These are phyloP conservation scores for Parnassius glacialis DNA, from an alignment of 2,888 invertebrate species.

Conservation along the genomic window DNA sequence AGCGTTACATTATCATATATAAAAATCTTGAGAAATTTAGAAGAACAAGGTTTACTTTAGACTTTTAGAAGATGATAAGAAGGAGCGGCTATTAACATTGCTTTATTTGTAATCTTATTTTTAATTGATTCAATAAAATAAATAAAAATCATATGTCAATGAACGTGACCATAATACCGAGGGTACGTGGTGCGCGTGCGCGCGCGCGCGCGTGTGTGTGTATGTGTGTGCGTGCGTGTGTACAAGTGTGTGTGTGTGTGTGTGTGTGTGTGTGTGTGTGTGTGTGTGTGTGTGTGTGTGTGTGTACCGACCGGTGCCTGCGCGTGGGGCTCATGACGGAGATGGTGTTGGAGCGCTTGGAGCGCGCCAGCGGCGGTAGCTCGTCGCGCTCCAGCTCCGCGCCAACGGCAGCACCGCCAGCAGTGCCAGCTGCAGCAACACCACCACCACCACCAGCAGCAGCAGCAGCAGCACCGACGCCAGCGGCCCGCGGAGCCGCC, in stretches of 20 bases:
- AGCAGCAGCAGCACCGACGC: conserved; percentile 32
- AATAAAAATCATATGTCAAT: no score
- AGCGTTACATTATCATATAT: no score
- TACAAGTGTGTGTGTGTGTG: neutral
- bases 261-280: neutral
- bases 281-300: neutral
- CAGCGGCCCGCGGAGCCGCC: conserved; percentile 37
- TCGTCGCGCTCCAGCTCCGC: conserved; percentile 54
- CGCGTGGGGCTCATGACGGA: conserved; percentile 90
- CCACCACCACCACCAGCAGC: conserved; percentile 19
- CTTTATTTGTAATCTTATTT: no score
- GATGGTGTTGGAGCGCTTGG: conserved; percentile 88
- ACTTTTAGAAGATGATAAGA: no score
- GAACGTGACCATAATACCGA: no score
- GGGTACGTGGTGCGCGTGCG: no score
- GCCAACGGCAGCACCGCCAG: conserved; percentile 31
- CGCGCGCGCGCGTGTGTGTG: neutral
- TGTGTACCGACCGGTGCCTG: conserved; percentile 44
- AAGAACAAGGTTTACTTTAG: no score
- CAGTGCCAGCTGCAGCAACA: conserved; percentile 29
- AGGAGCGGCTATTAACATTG: no score
- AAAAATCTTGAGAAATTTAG: no score
- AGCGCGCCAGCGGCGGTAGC: conserved; percentile 79
- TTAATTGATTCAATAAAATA: no score
- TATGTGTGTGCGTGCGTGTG: no score